Conservation (phyloP, 2,888 invertebrate genomes). For the Crioceris asparagi region DNA sequence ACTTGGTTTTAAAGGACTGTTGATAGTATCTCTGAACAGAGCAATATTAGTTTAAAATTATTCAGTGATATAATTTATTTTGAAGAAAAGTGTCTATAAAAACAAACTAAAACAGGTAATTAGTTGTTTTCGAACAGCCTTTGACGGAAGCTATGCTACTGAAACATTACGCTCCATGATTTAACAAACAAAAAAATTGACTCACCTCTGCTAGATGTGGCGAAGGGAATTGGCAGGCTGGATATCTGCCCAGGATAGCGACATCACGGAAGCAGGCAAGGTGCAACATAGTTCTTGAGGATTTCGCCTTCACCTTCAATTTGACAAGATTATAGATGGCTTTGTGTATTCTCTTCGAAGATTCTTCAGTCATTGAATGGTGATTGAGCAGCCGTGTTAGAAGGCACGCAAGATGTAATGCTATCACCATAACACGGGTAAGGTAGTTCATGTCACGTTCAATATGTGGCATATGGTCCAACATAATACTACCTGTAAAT, state of each 20-base stretch:
- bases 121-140: no score
- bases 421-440: conserved; percentile 76
- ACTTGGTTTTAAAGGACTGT: no score
- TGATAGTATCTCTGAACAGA: no score
- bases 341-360: conserved; percentile 52
- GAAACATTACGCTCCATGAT: no score
- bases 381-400: conserved; percentile 54
- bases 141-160: no score
- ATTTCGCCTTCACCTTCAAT: conserved; percentile 49
- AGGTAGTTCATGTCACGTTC: conserved; percentile 68
- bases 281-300: conserved; percentile 65
- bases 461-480: conserved; percentile 48
- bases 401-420: conserved; percentile 72
- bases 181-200: no score
- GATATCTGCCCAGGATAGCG: conserved; percentile 55
- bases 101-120: no score
- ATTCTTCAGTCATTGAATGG: conserved; percentile 27
- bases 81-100: no score
- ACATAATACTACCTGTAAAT: conserved; percentile 38
- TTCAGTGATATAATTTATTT: no score
- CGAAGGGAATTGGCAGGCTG: conserved; percentile 61
- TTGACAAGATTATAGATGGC: conserved; percentile 70
- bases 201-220: conserved; percentile 51
- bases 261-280: conserved; percentile 75
- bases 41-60: no score